These are phyloP conservation scores for Smithornis capensis DNA, from an alignment of 2,113 vertebrate species.

Conservation along the genomic window DNA sequence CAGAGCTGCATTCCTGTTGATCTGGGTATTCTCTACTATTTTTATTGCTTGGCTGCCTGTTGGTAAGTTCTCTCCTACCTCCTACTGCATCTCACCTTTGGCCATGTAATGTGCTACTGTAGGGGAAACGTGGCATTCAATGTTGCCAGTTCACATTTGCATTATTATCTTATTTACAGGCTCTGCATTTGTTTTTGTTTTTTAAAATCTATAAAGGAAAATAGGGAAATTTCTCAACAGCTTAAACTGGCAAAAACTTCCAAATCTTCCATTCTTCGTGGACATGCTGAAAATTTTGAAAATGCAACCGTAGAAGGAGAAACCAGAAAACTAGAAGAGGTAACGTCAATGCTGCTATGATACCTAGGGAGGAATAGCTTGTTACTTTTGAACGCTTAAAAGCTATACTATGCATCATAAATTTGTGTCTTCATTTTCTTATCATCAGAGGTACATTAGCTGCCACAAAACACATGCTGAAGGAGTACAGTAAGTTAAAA, in stretches of 20 bases:
- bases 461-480: background rate
- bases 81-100: background rate
- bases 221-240: background rate
- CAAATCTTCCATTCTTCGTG: background rate
- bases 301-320: background rate
- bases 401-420: accelerated
- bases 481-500: background rate
- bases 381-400: background rate
- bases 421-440: background rate
- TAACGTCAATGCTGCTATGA: background rate
- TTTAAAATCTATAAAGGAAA: background rate
- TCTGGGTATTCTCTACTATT: background rate
- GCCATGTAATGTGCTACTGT: no score
- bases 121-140: background rate
- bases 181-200: background rate
- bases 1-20: background rate
- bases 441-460: background rate
- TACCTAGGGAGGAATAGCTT: background rate
- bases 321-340: background rate
- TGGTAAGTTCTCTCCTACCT: background rate
- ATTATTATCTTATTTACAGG: background rate
- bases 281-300: background rate
- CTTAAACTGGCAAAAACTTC: background rate
- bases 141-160: background rate
- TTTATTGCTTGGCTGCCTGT: background rate